Base-by-base conservation (phyloP, 1,140 invertebrate species). In the Apis cerana region DNA sequence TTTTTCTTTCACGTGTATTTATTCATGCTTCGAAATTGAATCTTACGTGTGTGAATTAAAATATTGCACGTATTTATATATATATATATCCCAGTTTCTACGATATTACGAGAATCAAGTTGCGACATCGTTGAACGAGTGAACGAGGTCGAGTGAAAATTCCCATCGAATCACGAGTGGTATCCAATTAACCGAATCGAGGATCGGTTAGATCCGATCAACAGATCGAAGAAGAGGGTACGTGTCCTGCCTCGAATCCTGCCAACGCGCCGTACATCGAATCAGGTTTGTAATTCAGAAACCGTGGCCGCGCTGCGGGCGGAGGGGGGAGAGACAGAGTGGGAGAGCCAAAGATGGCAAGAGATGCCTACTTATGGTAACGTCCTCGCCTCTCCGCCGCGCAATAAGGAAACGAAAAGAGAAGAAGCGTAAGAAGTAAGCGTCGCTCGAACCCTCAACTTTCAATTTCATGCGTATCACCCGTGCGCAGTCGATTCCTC, bases 321-420 rank as follows among this genome's bases (percentile, higher is more conserved):
- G 33, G 33, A 43, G 33, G 33, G 5, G 33, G 33, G 33, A 33
- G 27, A 69, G 50, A 78, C 67, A 52, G 33, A 43, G 75, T 58
- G 17, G 56, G 19, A 71, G 75, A 67, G 81, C 84, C 84, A 85
- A 84, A 88, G 84, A 91, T 90, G 89, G 87, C 88, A 84, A 89
- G 85, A 90, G 90, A 92, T 92, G 90, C 90, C 91, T 90, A 90
- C 91, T 92, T 92, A 92, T 92, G 91, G 91, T 92, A 92, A 84
- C 91, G 91, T 92, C 91, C 89, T 91, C 88, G 90, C 80, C 75
- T 83, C 82, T 89, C 78, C 82, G 78, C 68, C 64, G 74, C 72
- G 59, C 65, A 58, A 81, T 69, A 21, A 50, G 33, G 61, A 87
- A 89, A 89, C 87, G 75, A 89, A 81, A 33, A 81, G 86, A 72